phyloP scores from a whole-genome alignment of 2,888 invertebrate species.

The Asteroscopus sphinx region DNA sequence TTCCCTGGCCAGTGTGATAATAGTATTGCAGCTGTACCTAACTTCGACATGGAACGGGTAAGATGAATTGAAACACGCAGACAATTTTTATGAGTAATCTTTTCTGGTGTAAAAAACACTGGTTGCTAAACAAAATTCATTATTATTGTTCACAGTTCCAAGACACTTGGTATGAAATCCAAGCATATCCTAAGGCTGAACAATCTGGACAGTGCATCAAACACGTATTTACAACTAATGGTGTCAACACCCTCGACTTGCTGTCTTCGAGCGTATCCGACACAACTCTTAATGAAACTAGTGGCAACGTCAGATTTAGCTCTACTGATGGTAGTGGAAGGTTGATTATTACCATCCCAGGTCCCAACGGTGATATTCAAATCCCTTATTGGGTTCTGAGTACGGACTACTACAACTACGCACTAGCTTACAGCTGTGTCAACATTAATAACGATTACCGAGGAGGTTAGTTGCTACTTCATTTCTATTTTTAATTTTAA shows the following conservation, averaged over 20 bases:
- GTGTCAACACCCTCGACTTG: slow-evolving; percentile 56
- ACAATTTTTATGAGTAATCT: too few relatives aligned
- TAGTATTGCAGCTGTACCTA: slow-evolving; percentile 64
- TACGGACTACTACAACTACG: slow-evolving; percentile 90
- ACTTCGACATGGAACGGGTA: slow-evolving; percentile 68
- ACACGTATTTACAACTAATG: slow-evolving; percentile 61
- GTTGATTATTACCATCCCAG: slow-evolving; percentile 64
- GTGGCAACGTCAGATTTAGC: slow-evolving; percentile 57
- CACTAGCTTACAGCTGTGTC: slow-evolving; percentile 91
- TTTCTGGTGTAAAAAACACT: too few relatives aligned
- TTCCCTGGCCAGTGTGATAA: slow-evolving; percentile 77
- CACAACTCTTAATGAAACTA: slow-evolving; percentile 54
- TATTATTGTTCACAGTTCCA: slow-evolving; percentile 62
- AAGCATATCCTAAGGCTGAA: slow-evolving; percentile 70
- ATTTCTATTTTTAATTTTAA: not conserved
- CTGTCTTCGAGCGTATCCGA: slow-evolving; percentile 63
- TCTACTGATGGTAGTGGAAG: slow-evolving; percentile 66
- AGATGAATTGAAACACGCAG: slow-evolving; percentile 30
- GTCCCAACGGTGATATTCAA: too few relatives aligned
- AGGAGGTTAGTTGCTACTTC: slow-evolving; percentile 59
- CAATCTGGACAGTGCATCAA: slow-evolving; percentile 73
- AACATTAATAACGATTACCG: slow-evolving; percentile 64
- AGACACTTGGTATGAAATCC: slow-evolving; percentile 73
- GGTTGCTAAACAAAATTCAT: too few relatives aligned
- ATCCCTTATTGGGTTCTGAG: slow-evolving; percentile 74